Percentiles rank a stretch among this genome's conserved stretches.
Evolutionary conservation across 2,113 vertebrate genomes (phyloP).

Genomic region (Willisornis vidua): DNA sequence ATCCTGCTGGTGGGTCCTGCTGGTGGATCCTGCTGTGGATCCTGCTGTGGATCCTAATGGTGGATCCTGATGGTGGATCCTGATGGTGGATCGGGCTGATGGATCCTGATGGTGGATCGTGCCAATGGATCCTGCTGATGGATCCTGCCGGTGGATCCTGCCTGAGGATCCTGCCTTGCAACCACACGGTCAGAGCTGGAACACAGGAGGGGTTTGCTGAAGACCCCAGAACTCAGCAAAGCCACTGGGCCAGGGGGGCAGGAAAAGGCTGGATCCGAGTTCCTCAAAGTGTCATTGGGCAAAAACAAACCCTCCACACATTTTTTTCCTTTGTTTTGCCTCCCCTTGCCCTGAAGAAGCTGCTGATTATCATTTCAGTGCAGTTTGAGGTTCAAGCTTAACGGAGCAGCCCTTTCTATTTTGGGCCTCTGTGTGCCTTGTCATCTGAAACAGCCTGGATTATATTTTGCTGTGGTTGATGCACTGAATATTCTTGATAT

Average conservation of each 20-base stretch:
- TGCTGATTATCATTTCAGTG: constrained; percentile 64
- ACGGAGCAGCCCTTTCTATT: constrained; percentile 48
- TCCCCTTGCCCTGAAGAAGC: constrained; percentile 55
- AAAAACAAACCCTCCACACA: accelerated
- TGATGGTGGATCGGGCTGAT: too few relatives aligned
- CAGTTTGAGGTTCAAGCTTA: constrained; percentile 48
- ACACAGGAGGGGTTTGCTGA: not conserved
- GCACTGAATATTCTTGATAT: constrained; percentile 25
- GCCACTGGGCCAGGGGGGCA: not conserved
- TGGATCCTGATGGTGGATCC: too few relatives aligned
- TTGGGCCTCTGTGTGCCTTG: constrained; percentile 47
- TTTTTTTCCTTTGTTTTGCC: not conserved
- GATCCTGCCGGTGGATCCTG: not conserved
- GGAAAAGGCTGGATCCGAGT: not conserved
- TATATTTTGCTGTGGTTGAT: constrained; percentile 41
- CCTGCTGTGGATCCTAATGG: too few relatives aligned
- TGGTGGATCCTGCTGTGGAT: too few relatives aligned
- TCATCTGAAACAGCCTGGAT: constrained; percentile 53
- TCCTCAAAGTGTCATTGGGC: not conserved
- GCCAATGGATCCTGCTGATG: too few relatives aligned
- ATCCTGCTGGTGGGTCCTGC: too few relatives aligned
- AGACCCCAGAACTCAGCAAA: not conserved
- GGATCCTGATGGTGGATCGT: too few relatives aligned
- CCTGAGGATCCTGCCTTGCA: not conserved
- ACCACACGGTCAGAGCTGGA: not conserved